These are phyloP conservation scores for Ochotona princeps DNA, from an alignment of 2,113 vertebrate genomes.

Conservation along the genomic window DNA sequence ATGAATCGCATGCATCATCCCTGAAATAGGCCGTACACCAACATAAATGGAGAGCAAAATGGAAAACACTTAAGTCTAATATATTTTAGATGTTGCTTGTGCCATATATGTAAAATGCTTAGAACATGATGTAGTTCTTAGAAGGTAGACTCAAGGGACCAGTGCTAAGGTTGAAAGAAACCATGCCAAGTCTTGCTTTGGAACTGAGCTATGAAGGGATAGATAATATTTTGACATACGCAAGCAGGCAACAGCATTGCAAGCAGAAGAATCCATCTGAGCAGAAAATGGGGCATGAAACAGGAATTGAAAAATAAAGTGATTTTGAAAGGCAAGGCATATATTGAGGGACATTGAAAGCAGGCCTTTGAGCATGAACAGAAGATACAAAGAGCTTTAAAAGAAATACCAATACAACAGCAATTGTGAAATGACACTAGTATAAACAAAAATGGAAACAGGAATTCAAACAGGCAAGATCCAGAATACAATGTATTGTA, in stretches of 20 bases:
- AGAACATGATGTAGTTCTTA: background rate
- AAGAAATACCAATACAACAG: background rate
- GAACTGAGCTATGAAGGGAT: background rate
- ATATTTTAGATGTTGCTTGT: background rate
- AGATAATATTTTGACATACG: background rate
- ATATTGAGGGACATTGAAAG: background rate
- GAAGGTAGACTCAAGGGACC: background rate
- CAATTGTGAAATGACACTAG: conserved; percentile 2
- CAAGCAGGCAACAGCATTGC: background rate
- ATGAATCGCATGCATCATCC: background rate
- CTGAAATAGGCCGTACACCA: background rate
- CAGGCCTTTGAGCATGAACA: background rate
- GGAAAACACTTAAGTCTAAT: background rate
- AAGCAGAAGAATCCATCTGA: background rate
- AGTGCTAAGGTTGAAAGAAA: background rate
- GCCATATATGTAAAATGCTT: background rate
- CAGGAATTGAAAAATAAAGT: background rate
- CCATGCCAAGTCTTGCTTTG: background rate
- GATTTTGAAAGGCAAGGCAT: background rate
- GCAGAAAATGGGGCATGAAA: background rate
- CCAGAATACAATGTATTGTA: conserved; percentile 16
- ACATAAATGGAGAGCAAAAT: background rate
- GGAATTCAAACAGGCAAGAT: conserved; percentile 9
- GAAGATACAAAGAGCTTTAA: background rate
- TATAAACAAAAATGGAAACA: background rate